Evolutionary conservation across 2,113 vertebrate species (phyloP).

Genomic region (Calonectris borealis): DNA sequence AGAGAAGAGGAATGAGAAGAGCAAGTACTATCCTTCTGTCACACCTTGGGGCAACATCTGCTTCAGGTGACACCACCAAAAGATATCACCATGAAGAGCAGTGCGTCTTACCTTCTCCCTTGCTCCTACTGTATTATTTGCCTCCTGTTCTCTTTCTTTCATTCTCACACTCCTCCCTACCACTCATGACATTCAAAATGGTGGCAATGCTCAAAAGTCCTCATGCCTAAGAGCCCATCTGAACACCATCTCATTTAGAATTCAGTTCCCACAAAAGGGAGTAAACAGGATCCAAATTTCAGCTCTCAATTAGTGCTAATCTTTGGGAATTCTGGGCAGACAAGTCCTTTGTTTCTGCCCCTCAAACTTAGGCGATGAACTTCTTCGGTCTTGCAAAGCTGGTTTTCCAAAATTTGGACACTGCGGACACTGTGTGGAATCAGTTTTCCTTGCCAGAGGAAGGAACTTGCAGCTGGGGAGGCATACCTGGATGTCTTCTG

Average conservation of each 20-base stretch:
- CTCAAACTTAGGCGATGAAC: not conserved
- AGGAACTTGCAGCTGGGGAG: not conserved
- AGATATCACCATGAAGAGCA: not conserved
- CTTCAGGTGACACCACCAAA: not conserved
- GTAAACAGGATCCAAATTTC: not conserved
- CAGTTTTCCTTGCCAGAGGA: not conserved
- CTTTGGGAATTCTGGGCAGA: not conserved
- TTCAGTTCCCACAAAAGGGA: not conserved
- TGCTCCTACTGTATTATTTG: not conserved
- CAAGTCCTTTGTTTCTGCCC: not conserved
- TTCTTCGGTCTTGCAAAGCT: not conserved
- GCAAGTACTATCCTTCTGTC: not conserved
- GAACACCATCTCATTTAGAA: not conserved
- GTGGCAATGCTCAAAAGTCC: not conserved
- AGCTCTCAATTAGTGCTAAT: not conserved
- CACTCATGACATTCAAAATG: not conserved
- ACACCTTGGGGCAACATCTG: not conserved
- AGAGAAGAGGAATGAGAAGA: not conserved
- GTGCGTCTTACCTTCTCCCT: not conserved
- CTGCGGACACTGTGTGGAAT: fast-evolving
- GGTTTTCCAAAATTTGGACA: not conserved
- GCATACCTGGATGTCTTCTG: constrained; percentile 88
- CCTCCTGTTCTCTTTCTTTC: not conserved
- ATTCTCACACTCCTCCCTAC: not conserved
- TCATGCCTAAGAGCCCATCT: not conserved